A percentile compares a stretch with the other conserved stretches of the same genome.
Evolutionary conservation across 2,113 vertebrate species (phyloP).

Genomic region (Eonycteris spelaea): DNA sequence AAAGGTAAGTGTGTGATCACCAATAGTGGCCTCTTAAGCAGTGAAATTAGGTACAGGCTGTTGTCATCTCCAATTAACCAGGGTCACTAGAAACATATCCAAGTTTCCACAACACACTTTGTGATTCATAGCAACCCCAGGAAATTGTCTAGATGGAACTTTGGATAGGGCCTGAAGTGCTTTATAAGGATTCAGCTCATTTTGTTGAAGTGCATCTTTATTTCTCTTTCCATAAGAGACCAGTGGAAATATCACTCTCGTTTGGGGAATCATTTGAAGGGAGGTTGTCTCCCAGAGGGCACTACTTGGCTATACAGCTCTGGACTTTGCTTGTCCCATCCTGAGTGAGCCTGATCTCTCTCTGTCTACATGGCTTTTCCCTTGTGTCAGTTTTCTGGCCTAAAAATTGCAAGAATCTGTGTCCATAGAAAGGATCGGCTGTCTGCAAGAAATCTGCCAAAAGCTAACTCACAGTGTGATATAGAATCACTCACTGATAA

Average conservation of each 20-base stretch:
- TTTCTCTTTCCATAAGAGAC: neutral
- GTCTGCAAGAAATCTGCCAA: slow-evolving; percentile 1
- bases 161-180: neutral
- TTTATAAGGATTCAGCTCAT: slow-evolving; percentile 26
- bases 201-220: neutral
- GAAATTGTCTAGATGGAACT: neutral
- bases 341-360: neutral
- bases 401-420: neutral
- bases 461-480: neutral
- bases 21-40: neutral
- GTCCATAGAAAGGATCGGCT: neutral
- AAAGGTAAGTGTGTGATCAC: neutral
- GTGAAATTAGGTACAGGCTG: neutral
- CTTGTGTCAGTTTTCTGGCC: neutral
- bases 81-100: neutral
- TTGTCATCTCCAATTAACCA: slow-evolving; percentile 20
- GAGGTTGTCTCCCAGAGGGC: neutral
- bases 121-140: slow-evolving; percentile 23
- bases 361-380: neutral
- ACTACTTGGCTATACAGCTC: neutral
- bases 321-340: neutral
- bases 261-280: neutral
- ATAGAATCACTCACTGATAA: neutral
- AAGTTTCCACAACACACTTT: slow-evolving; percentile 8
- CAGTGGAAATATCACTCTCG: neutral